Evolutionary conservation across 1,140 invertebrate species (phyloP).

Genomic region (Atta colombica): DNA sequence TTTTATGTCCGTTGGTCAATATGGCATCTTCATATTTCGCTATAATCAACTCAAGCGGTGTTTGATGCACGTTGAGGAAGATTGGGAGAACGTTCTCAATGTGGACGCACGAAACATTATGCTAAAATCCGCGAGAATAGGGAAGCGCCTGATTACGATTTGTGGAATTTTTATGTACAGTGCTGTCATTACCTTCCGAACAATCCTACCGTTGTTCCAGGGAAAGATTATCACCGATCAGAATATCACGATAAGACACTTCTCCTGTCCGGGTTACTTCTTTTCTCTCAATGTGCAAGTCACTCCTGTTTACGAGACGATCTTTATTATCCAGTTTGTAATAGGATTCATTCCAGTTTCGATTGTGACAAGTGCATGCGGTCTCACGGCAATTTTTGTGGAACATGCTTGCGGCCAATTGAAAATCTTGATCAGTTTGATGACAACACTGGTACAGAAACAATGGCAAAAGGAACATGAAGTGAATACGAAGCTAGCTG

Average conservation of each 20-base stretch:
- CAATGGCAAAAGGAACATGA: not conserved
- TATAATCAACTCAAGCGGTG: slow-evolving; percentile 12
- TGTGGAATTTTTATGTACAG: slow-evolving; percentile 76
- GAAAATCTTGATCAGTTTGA: slow-evolving; percentile 34
- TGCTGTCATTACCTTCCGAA: slow-evolving; percentile 72
- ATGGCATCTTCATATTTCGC: slow-evolving; percentile 33
- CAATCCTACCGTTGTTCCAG: slow-evolving; percentile 69
- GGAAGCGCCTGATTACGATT: slow-evolving; percentile 13
- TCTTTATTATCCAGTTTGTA: slow-evolving; percentile 17
- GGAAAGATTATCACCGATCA: slow-evolving; percentile 20
- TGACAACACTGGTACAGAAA: slow-evolving; percentile 9
- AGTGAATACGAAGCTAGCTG: slow-evolving; percentile 64
- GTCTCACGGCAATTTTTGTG: slow-evolving; percentile 21
- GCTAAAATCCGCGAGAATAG: slow-evolving; percentile 13
- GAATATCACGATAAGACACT: slow-evolving; percentile 56
- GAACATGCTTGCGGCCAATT: slow-evolving; percentile 37
- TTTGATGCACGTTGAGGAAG: slow-evolving; percentile 40
- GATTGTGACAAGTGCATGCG: slow-evolving; percentile 14
- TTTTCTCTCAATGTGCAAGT: slow-evolving; percentile 42
- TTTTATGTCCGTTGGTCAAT: not conserved
- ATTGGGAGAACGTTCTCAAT: slow-evolving; percentile 20
- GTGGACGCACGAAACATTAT: slow-evolving; percentile 26
- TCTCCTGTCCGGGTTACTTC: slow-evolving; percentile 72
- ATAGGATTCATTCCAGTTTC: slow-evolving; percentile 21
- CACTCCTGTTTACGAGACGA: slow-evolving; percentile 37